A percentile compares a stretch with the other conserved stretches of the same genome.
Evolutionary conservation across 1,140 invertebrate species (phyloP).

Genomic region (Drosophila malerkotliana): DNA sequence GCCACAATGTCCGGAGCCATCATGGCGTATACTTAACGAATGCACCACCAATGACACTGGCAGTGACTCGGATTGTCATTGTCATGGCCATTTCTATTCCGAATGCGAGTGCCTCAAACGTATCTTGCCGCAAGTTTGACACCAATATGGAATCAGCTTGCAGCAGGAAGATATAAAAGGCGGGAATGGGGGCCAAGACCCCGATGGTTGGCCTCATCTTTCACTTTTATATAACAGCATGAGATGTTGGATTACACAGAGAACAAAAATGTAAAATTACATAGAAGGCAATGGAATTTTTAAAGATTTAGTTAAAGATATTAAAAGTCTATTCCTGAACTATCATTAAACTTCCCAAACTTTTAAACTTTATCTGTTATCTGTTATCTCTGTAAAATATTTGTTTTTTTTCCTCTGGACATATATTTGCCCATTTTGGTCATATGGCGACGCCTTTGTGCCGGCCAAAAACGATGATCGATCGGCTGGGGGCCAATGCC

Average conservation of each 20-base stretch:
- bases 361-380: too few relatives aligned
- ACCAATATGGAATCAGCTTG: conserved; percentile 63
- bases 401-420: conserved; percentile 8
- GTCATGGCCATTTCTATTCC: conserved; percentile 48
- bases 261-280: too few relatives aligned
- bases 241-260: background rate
- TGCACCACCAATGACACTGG: conserved; percentile 65
- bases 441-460: conserved; percentile 41
- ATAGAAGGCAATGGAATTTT: too few relatives aligned
- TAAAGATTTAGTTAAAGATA: too few relatives aligned
- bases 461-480: conserved; percentile 50
- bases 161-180: conserved; percentile 18
- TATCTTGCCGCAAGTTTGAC: conserved; percentile 63
- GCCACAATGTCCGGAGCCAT: conserved; percentile 19
- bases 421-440: conserved; percentile 7
- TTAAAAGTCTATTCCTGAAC: too few relatives aligned
- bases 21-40: conserved; percentile 79
- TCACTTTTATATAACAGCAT: conserved; percentile 65
- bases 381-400: background rate
- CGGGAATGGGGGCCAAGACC: conserved; percentile 9
- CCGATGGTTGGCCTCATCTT: conserved; percentile 51
- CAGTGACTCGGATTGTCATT: conserved; percentile 10
- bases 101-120: conserved; percentile 69
- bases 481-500: conserved; percentile 68
- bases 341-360: too few relatives aligned